phyloP scores from a whole-genome alignment of 2,113 vertebrate species.

The Rutilus rutilus region DNA sequence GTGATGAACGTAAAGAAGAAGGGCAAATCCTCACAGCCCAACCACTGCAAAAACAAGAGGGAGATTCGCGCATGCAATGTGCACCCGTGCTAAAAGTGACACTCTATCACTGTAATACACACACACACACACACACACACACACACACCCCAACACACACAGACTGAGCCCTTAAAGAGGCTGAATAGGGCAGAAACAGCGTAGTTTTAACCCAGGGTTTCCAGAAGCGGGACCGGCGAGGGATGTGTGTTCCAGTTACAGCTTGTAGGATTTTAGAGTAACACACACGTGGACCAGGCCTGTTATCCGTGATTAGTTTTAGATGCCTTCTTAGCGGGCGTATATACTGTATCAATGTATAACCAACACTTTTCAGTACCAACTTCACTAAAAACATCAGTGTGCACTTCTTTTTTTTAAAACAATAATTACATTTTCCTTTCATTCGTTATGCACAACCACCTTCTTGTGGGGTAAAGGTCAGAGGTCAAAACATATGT shows the following conservation, averaged over 20 bases:
- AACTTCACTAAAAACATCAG: conserved; percentile 52
- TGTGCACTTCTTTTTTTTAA: conserved; percentile 12
- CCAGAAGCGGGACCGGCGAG: conserved; percentile 4
- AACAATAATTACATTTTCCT: conserved; percentile 13
- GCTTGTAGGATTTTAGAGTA: conserved; percentile 51
- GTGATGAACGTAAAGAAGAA: conserved; percentile 87
- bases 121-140: conserved; percentile 1
- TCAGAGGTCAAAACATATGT: not conserved
- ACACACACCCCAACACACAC: not conserved
- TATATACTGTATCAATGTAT: conserved; percentile 57
- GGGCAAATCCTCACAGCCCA: conserved; percentile 78
- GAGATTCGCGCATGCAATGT: conserved; percentile 92
- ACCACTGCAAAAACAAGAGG: conserved; percentile 89
- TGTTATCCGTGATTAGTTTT: conserved; percentile 54
- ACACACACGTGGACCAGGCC: conserved; percentile 38
- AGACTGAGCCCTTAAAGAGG: conserved; percentile 15
- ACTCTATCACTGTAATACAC: conserved; percentile 18
- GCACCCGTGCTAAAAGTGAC: conserved; percentile 84
- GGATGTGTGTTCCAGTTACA: conserved; percentile 28
- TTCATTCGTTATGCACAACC: not conserved
- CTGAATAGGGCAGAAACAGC: conserved; percentile 15
- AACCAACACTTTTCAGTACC: conserved; percentile 58
- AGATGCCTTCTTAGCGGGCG: conserved; percentile 54
- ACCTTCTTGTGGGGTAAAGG: not conserved
- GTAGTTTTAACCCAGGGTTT: conserved; percentile 20